Conservation (phyloP, 1,140 invertebrate species). For the Parasteatoda tepidariorum region DNA sequence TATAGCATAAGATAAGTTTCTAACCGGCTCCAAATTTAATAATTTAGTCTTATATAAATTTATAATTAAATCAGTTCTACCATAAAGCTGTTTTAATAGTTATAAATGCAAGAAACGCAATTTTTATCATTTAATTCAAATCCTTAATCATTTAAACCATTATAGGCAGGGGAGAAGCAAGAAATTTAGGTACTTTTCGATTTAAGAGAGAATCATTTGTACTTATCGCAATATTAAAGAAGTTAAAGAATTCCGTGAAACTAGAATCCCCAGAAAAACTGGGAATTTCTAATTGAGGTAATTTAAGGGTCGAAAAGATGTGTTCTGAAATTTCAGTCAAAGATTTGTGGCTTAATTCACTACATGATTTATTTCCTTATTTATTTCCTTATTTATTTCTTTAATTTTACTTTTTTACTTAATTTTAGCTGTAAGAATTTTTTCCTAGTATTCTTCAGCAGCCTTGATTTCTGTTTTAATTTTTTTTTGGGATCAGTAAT, state of each 20-base stretch:
- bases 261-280: not conserved
- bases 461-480: not conserved
- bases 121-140: not conserved
- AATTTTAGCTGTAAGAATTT: not conserved
- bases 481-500: not conserved
- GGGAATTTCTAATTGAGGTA: not conserved
- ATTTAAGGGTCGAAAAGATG: not conserved
- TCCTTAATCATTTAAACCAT: not conserved
- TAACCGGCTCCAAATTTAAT: not conserved
- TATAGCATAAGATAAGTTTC: not conserved
- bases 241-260: not conserved
- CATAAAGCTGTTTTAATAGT: not conserved
- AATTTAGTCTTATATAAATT: not conserved
- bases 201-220: not conserved
- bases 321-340: not conserved
- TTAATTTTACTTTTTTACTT: not conserved
- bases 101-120: not conserved
- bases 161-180: not conserved
- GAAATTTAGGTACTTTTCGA: not conserved
- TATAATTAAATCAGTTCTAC: not conserved
- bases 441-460: not conserved
- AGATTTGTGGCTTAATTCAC: not conserved
- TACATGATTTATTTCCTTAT: not conserved
- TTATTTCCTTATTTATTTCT: too few relatives aligned
- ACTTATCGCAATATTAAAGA: not conserved